These are phyloP conservation scores for Lasioglossum zephyrum DNA, from an alignment of 2,888 invertebrate genomes.

Conservation along the genomic window DNA sequence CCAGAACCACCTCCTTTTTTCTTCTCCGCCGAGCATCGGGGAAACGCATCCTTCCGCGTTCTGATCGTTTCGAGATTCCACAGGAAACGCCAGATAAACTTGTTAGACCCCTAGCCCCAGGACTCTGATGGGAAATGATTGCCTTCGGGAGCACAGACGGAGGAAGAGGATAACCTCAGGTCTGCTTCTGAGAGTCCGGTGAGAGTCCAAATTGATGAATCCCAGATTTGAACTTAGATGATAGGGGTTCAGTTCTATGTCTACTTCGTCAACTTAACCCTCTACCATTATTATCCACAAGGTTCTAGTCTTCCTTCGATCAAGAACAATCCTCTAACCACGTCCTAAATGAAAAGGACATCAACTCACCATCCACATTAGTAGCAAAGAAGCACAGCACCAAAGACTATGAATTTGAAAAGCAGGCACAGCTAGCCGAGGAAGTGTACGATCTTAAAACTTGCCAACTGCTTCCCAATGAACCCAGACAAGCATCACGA, in stretches of 20 bases:
- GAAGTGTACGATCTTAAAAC: neutral
- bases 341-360: neutral
- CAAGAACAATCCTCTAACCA: neutral
- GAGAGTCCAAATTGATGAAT: neutral
- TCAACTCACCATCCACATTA: neutral
- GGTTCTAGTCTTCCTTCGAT: too few relatives aligned
- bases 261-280: too few relatives aligned
- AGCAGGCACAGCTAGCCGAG: neutral
- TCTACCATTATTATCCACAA: too few relatives aligned
- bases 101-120: neutral
- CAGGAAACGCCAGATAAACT: neutral
- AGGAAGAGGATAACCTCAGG: neutral
- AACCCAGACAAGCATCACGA: neutral
- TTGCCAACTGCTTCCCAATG: neutral
- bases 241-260: too few relatives aligned
- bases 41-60: slow-evolving; percentile 25
- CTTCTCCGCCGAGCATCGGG: slow-evolving; percentile 8
- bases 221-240: neutral
- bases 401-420: neutral
- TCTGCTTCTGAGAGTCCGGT: neutral
- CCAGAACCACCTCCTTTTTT: slow-evolving; percentile 18
- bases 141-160: neutral
- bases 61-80: neutral
- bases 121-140: neutral
- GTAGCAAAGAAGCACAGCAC: neutral